Evolutionary conservation across 1,140 invertebrate genomes (phyloP), one percentile per base, ranked within the genome.

Genomic region (Rhagoletis pomonella): DNA sequence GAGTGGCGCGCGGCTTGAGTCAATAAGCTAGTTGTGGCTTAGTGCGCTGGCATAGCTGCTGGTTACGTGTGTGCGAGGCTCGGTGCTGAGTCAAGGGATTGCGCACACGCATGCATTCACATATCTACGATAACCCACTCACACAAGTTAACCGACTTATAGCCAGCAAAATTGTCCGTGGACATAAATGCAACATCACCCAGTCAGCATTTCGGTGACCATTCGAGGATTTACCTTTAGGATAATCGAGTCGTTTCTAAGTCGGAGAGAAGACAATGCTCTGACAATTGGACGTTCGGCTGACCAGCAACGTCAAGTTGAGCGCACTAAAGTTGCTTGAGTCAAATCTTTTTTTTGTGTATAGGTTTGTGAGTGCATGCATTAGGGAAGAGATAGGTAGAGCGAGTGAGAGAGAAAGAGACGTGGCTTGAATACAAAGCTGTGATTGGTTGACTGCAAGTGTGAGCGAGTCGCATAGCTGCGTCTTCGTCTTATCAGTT

Each of bases 401-500:
- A n/a, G 60, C 17, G n/a, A n/a, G 17, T n/a, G 60, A 4, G 10
- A 3, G 4, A 62, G 60, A 62, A 73, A 67, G 65, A 17, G 42
- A 55, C 17, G n/a, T n/a, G 55, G 47, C 42, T n/a, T n/a, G 14
- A 10, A 73, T 3, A 29, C 14, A 47, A 14, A 42, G 47, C 73
- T 19, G 1, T 47, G 55, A 50, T 55, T 55, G n/a, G 2, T 17
- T 5, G 17, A 42, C 73, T 50, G 10, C 10, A 81, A 81, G 73
- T 55, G 73, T 47, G 47, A 81, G 73, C 4, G 50, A 81, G 73
- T 17, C 73, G 10, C n/a, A 50, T 55, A 81, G 73, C n/a, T 81
- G 47, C 19, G 42, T 29, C 17, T n/a, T 50, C 89, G 89, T 89
- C 91, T 92, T 92, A 92, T 92, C 91, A 92, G 89, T 89, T 88